Evolutionary conservation across 2,113 vertebrate genomes (phyloP), one percentile per base, ranked within the genome.

Genomic region (Scomber japonicus): DNA sequence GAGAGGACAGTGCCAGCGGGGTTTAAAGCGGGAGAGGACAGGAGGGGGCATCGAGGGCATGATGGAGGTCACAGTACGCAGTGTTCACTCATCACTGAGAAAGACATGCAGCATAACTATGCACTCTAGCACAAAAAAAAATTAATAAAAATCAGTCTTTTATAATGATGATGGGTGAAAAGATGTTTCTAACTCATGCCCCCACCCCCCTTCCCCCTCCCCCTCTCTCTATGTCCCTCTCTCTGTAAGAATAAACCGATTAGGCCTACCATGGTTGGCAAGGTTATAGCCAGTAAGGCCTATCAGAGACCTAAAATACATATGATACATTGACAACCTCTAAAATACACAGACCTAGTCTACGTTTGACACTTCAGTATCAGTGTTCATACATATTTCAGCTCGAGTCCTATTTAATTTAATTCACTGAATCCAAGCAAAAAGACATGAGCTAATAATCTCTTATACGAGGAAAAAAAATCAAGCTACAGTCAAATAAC

Each of bases 181-280:
- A 79, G 12, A 46, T 54, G n/a, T 44, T 8, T 75, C 45, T 60
- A 70, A 69, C 30, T 60, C 21, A 2, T 53, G 8, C 50, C 4
- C 19, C 51, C 11, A 6, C 4, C 35, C 40, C 2, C 3, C 10
- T 27, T 27, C 13, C 3, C 19, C 4, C 21, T 13, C 40, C n/a
- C 35, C n/a, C 30, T 48, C 44, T 13, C 40, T 49, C 54, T 48
- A 15, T 10, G 10, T n/a, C n/a, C 17, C 53, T 7, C 84, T 62
- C 72, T 40, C 51, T 48, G 61, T 71, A 55, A 65, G 88, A 88
- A 87, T 89, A 93, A 93, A 92, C 88, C 85, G 90, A 93, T 92
- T 92, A 91, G 83, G 84, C 84, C 90, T 81, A 81, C 56, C 51
- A 46, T 59, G 82, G 67, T 50, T 80, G 81, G 80, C 86, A 93